Percentiles rank a stretch among this genome's conserved stretches.
These are phyloP conservation scores for Poeciliopsis occidentalis DNA, from an alignment of 2,113 vertebrate genomes.

Conservation along the genomic window DNA sequence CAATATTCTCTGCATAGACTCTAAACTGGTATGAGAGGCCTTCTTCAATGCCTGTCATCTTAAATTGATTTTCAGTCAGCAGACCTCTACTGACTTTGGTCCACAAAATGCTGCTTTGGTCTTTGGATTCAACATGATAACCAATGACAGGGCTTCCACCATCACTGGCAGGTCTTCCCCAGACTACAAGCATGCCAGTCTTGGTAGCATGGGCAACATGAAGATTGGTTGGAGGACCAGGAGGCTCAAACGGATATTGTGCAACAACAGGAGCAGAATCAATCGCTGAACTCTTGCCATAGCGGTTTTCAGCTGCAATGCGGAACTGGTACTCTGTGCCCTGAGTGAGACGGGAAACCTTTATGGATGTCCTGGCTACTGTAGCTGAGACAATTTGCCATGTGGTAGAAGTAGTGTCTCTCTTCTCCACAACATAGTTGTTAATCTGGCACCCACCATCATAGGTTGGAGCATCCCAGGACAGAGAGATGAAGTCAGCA, in stretches of 20 bases:
- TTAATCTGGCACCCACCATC: conserved; percentile 98
- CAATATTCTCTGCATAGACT: conserved; percentile 95
- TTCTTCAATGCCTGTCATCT: conserved; percentile 94
- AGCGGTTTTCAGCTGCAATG: conserved; percentile 95
- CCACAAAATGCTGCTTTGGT: conserved; percentile 96
- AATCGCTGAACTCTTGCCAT: conserved; percentile 89
- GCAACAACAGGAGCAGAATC: conserved; percentile 89
- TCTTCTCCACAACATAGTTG: conserved; percentile 97
- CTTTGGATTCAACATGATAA: conserved; percentile 96
- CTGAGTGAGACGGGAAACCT: conserved; percentile 87
- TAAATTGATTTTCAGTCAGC: conserved; percentile 91
- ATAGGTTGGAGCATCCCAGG: conserved; percentile 94
- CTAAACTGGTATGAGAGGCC: conserved; percentile 93
- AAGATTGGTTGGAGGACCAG: conserved; percentile 88
- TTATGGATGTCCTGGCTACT: conserved; percentile 95
- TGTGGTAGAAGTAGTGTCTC: conserved; percentile 93
- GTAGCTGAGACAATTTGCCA: conserved; percentile 96
- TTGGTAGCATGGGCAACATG: conserved; percentile 89
- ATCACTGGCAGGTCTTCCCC: conserved; percentile 92
- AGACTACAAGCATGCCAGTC: conserved; percentile 90
- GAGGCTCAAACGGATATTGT: conserved; percentile 93
- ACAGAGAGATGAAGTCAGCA: conserved; percentile 89
- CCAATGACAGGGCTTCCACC: conserved; percentile 92
- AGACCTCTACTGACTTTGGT: conserved; percentile 92
- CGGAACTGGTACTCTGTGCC: conserved; percentile 98